phyloP scores from a whole-genome alignment of 2,797 vertebrate species.

The Betta splendens region DNA sequence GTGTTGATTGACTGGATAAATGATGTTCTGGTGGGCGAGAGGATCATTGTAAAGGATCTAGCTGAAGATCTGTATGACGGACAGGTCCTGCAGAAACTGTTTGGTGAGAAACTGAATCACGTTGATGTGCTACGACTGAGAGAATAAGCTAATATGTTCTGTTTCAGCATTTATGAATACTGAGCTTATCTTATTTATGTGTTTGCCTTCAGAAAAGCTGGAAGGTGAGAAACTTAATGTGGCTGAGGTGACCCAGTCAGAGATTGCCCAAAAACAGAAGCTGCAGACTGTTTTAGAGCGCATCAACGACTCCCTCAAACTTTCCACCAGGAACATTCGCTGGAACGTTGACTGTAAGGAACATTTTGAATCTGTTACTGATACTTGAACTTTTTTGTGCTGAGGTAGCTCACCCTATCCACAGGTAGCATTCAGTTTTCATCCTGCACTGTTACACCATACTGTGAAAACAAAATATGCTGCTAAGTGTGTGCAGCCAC shows the following conservation, averaged over 20 bases:
- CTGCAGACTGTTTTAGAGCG: constrained; percentile 96
- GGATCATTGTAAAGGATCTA: constrained; percentile 98
- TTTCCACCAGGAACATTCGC: constrained; percentile 92
- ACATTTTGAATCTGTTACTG: rapidly evolving
- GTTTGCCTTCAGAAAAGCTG: constrained; percentile 86
- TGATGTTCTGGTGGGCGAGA: constrained; percentile 94
- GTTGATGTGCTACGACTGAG: not conserved
- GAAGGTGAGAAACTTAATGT: constrained; percentile 96
- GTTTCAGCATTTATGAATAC: not conserved
- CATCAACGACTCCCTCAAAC: constrained; percentile 95
- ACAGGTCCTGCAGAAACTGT: constrained; percentile 97
- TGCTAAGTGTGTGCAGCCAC: too few species aligned
- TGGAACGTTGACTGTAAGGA: constrained; percentile 94
- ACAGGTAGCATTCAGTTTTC: not conserved
- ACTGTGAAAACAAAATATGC: not conserved
- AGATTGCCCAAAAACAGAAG: constrained; percentile 98
- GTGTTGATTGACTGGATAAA: constrained; percentile 99
- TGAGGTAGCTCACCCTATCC: not conserved
- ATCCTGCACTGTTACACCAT: not conserved
- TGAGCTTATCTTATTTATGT: not conserved
- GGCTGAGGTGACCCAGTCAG: constrained; percentile 97
- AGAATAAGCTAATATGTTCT: not conserved
- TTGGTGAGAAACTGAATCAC: constrained; percentile 82
- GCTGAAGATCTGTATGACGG: constrained; percentile 97
- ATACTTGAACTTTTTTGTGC: not conserved